Conservation (phyloP, 1,140 invertebrate genomes). For the Zaprionus lachaisei region DNA sequence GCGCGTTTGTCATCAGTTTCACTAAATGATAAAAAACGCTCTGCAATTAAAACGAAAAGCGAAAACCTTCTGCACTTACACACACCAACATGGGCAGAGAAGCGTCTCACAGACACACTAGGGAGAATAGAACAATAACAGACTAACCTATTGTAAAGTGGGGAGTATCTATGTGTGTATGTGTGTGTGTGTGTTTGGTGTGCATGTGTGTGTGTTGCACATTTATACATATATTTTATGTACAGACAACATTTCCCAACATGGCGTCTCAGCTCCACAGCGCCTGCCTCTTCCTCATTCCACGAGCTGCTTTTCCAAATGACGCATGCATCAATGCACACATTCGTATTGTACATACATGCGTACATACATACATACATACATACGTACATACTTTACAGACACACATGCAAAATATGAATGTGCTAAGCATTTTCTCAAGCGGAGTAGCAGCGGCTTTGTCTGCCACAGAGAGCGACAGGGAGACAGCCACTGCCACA, state of each 20-base stretch:
- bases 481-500: constrained; percentile 2
- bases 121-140: constrained; percentile 69
- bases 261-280: constrained; percentile 63
- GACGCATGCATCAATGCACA: constrained; percentile 31
- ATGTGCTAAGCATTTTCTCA: constrained; percentile 2
- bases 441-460: constrained; percentile 13
- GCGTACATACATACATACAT: constrained; percentile 10
- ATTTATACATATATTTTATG: constrained; percentile 40
- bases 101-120: constrained; percentile 25
- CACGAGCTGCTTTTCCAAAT: constrained; percentile 13
- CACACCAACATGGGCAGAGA: background rate
- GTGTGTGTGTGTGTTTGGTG: constrained; percentile 5
- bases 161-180: constrained; percentile 45
- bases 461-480: constrained; percentile 31
- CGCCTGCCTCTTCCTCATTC: constrained; percentile 40
- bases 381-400: no score
- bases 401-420: background rate
- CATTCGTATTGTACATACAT: background rate
- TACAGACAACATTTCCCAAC: constrained; percentile 69
- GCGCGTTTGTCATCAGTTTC: constrained; percentile 14
- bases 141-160: constrained; percentile 82
- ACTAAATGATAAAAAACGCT: constrained; percentile 44
- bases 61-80: constrained; percentile 60
- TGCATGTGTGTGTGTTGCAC: constrained; percentile 22
- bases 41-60: constrained; percentile 79